Conservation (phyloP, 64 coral and sea anemone genomes). For the Montipora capricornis region DNA sequence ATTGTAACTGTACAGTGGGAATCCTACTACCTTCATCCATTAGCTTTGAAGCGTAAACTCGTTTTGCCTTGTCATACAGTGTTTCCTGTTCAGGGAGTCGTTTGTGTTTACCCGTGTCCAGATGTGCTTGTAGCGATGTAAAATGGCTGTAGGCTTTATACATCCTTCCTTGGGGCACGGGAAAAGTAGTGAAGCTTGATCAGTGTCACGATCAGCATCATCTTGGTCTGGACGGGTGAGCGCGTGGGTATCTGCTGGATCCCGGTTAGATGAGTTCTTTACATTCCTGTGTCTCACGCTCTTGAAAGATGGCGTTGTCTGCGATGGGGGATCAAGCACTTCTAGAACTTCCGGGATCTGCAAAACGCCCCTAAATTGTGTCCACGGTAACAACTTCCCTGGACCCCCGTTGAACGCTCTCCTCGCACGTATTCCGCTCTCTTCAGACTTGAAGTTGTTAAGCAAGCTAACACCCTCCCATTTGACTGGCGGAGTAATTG, state of each 20-base stretch:
- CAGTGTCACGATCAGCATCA: background rate
- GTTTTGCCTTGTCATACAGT: no score
- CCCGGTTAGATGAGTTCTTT: background rate
- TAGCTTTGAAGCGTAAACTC: conserved; percentile 47
- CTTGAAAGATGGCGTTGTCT: background rate
- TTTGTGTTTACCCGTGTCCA: no score
- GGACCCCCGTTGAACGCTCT: conserved; percentile 47
- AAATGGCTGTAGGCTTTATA: no score
- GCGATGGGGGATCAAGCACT: no score
- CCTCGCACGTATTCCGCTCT: conserved; percentile 30
- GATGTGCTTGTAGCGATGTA: no score
- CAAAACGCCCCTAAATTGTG: no score
- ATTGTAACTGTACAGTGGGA: no score
- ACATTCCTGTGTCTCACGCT: background rate
- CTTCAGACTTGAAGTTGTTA: conserved; percentile 70
- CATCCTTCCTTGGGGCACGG: no score
- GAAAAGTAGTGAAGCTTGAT: no score
- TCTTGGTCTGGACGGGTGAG: background rate
- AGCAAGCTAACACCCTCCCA: conserved; percentile 71
- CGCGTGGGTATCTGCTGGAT: background rate
- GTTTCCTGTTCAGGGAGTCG: no score
- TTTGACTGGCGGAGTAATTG: conserved; percentile 23
- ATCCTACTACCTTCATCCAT: conserved; percentile 2
- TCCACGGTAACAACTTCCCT: conserved; percentile 38
- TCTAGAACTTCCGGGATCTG: conserved; percentile 5